Evolutionary conservation across 1,140 invertebrate genomes (phyloP), one percentile per base, ranked within the genome.

Genomic region (Stenopsyche tienmushanensis): DNA sequence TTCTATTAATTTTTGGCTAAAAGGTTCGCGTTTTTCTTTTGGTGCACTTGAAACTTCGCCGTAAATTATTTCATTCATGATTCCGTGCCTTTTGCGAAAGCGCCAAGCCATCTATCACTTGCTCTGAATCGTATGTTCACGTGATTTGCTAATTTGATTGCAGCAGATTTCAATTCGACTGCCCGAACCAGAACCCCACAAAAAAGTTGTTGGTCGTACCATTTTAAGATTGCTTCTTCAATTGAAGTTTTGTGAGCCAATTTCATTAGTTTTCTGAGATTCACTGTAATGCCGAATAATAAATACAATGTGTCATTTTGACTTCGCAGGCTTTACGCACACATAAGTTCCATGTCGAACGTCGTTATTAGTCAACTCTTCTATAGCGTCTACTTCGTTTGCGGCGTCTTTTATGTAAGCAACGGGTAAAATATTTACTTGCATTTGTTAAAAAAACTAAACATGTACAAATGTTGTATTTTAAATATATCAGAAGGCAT

Each of bases 101-200:
- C 54, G 54, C 20, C 54, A 57, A 57, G 20, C 29, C n/a, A 34
- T 57, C 54, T 26, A 57, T 57, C 54, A 57, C 54, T 57, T 57
- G 29, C 24, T 34, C 20, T 57, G 54, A 57, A 57, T 57, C 24
- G 54, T 57, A 57, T 34, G 24, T 57, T n/a, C 15, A 57, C 39
- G 39, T 57, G n/a, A 34, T 57, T 57, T 57, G 24, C 54, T 34
- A 57, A 57, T 57, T 57, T 57, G 39, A 57, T 57, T 57, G 54
- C 54, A 57, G 29, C 54, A 57, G 54, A 57, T 57, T 57, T 57
- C 29, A 57, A 57, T 34, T 34, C 54, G 18, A 57, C 20, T 39
- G 54, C 54, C 29, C 13, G 24, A 57, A 57, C 29, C 54, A 24
- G 29, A 57, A 57, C 54, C 54, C 29, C 29, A 57, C 54, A 5